Evolutionary conservation across 2,888 invertebrate species (phyloP).

Genomic region (Neoaliturus tenellus): DNA sequence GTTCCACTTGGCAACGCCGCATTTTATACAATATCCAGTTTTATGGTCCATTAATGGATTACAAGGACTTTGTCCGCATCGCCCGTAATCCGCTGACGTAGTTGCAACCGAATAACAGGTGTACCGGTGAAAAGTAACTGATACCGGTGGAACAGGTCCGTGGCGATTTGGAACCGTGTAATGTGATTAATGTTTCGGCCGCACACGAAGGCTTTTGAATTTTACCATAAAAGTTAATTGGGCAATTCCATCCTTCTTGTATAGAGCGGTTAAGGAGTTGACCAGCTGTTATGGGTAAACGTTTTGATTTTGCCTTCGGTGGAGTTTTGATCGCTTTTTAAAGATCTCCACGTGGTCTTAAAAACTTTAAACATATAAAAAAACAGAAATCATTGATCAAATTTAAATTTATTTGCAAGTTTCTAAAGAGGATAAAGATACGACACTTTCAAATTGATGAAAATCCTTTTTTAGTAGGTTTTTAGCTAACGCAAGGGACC

Average conservation of each 20-base stretch:
- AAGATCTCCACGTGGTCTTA: too few species aligned
- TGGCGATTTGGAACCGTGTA: not conserved
- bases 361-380: too few species aligned
- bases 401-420: too few species aligned
- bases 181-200: not conserved
- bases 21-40: not conserved
- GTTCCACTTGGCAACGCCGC: conserved; percentile 1
- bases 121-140: conserved; percentile 8
- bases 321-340: too few species aligned
- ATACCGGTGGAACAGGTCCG: not conserved
- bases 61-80: not conserved
- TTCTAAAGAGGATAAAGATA: too few species aligned
- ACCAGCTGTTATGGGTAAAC: not conserved
- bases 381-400: too few species aligned
- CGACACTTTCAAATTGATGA: too few species aligned
- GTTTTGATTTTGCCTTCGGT: not conserved
- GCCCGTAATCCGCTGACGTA: not conserved
- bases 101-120: not conserved
- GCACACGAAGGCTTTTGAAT: conserved; percentile 6
- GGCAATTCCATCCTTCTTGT: not conserved
- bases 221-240: not conserved
- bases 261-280: not conserved
- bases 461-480: too few species aligned
- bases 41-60: not conserved
- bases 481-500: too few species aligned